Evolutionary conservation across 2,113 vertebrate genomes (phyloP), one percentile per base, ranked within the genome.

Genomic region (Daubentonia madagascariensis): DNA sequence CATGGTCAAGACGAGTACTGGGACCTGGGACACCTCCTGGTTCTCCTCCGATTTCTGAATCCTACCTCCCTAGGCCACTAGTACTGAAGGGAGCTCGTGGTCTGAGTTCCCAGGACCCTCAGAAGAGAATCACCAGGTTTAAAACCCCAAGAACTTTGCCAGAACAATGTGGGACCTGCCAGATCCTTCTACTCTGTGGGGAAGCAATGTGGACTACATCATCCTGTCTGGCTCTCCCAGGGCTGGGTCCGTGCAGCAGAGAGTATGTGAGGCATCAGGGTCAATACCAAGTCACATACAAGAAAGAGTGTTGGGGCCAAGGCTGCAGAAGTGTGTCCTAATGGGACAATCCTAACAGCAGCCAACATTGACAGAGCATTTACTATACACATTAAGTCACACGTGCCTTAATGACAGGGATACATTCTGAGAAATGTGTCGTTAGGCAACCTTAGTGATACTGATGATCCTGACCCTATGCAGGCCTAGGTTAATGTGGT

Each of bases 181-280:
- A 20, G 22, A 17, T 59, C 30, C 37, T 85, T 85, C 40, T 25
- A 4, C 45, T 18, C 8, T 2, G n/a, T n/a, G n/a, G n/a, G n/a
- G n/a, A n/a, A n/a, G n/a, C 52, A 54, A 18, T 17, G 0, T 40
- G 45, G 43, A 4, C 4, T 48, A 1, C 3, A 8, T 23, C 8
- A 23, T 7, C 18, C 22, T 52, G 12, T 87, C n/a, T 32, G 50
- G 45, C 35, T 32, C 40, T 17, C 18, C 10, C 3, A 14, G 61
- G 37, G 23, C 32, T 23, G 45, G 25, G 22, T 65, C 3, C 25
- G 14, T 25, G 67, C 37, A 10, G 43, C n/a, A n/a, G n/a, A 32
- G 12, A 59, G 73, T 54, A 35, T 73, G n/a, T 75, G 2, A 23
- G 45, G 57, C 37, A 6, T 37, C 30, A 70, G 10, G 20, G 6